These are phyloP conservation scores for Rhyacophila brunnea DNA, from an alignment of 1,140 invertebrate genomes.

Conservation along the genomic window DNA sequence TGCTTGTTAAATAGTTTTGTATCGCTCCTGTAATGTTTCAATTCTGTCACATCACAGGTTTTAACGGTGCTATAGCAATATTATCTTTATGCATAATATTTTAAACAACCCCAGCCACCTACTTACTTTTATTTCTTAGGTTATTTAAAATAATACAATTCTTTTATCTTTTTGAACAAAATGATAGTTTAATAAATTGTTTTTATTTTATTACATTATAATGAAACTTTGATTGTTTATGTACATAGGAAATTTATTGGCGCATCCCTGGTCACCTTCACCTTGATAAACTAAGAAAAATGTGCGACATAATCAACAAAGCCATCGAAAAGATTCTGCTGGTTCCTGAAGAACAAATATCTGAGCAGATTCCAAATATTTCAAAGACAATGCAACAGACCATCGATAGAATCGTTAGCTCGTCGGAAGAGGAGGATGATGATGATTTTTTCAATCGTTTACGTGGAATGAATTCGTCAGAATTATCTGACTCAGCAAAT, in stretches of 20 bases:
- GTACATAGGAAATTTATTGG: slow-evolving; percentile 28
- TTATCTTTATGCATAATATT: too few relatives aligned
- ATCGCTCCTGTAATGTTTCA: too few relatives aligned
- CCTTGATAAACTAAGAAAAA: slow-evolving; percentile 27
- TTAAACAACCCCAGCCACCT: too few relatives aligned
- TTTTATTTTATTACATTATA: too few relatives aligned
- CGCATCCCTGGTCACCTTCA: slow-evolving; percentile 28
- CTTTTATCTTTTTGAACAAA: too few relatives aligned
- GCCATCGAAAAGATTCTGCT: slow-evolving; percentile 29
- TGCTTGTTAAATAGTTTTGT: too few relatives aligned
- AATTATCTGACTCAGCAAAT: background rate
- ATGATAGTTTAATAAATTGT: too few relatives aligned
- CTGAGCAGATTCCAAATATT: background rate
- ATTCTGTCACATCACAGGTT: too few relatives aligned
- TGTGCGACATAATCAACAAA: slow-evolving; percentile 25
- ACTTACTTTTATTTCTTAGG: too few relatives aligned
- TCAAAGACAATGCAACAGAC: background rate
- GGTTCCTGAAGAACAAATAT: slow-evolving; percentile 12
- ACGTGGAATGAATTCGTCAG: background rate
- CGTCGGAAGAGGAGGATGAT: slow-evolving; percentile 24
- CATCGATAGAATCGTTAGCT: background rate
- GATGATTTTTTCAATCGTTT: slow-evolving; percentile 28
- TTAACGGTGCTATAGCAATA: too few relatives aligned
- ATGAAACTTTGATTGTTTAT: slow-evolving; percentile 2
- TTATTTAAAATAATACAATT: too few relatives aligned